Conservation (phyloP, 2,113 vertebrate species). For the Lepidothrix coronata region DNA sequence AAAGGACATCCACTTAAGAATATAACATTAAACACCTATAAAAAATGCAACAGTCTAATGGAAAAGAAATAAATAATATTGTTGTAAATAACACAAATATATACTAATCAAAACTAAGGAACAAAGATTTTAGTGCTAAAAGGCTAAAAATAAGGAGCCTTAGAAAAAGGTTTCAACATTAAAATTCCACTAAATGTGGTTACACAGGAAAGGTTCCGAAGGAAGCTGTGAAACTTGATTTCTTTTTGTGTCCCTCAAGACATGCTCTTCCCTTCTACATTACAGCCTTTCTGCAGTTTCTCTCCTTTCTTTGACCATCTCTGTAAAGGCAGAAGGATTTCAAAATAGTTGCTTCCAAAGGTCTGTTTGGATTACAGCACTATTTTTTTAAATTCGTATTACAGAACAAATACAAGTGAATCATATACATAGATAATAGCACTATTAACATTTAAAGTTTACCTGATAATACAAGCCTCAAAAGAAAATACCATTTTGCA, state of each 20-base stretch:
- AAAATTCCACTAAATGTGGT: neutral
- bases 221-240: neutral
- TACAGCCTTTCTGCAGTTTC: neutral
- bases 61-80: neutral
- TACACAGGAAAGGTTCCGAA: neutral
- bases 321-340: neutral
- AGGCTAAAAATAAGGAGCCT: neutral
- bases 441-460: neutral
- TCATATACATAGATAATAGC: neutral
- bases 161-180: neutral
- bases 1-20: neutral
- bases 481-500: neutral
- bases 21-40: neutral
- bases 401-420: neutral
- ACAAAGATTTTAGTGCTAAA: neutral
- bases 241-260: neutral
- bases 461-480: neutral
- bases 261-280: neutral
- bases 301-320: neutral
- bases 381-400: neutral
- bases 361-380: neutral
- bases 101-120: neutral
- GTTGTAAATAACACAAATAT: neutral
- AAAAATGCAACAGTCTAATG: neutral
- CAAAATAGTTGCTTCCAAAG: neutral